These are phyloP conservation scores for Drosophila testacea DNA, from an alignment of 2,888 invertebrate species.

Conservation along the genomic window DNA sequence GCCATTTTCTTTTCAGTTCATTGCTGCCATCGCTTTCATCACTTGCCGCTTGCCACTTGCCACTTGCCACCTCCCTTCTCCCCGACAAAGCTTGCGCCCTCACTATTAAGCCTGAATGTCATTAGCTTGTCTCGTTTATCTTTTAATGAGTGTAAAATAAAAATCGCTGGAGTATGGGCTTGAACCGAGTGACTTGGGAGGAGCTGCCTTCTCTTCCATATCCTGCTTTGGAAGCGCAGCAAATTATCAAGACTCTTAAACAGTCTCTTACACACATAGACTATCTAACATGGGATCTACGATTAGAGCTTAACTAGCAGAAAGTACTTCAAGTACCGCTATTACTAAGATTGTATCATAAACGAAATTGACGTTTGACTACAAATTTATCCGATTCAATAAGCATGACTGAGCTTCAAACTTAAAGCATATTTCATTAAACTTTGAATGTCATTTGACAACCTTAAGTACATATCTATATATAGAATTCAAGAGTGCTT, in stretches of 20 bases:
- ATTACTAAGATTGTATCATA: slow-evolving; percentile 10
- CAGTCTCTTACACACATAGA: slow-evolving; percentile 11
- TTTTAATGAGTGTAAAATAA: slow-evolving; percentile 79
- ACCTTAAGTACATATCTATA: background rate
- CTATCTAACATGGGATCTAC: slow-evolving; percentile 27
- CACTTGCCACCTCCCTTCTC: background rate
- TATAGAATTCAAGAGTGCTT: background rate
- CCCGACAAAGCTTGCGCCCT: background rate
- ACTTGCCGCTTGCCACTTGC: slow-evolving; percentile 23
- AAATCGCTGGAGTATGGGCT: slow-evolving; percentile 58
- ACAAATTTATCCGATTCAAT: slow-evolving; percentile 20
- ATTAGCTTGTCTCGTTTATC: slow-evolving; percentile 79
- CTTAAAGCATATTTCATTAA: slow-evolving; percentile 2
- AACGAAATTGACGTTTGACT: slow-evolving; percentile 23
- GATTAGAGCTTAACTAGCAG: slow-evolving; percentile 30
- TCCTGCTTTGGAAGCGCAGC: slow-evolving; percentile 31
- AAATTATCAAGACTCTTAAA: slow-evolving; percentile 64
- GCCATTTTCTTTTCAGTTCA: slow-evolving; percentile 72
- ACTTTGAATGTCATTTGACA: background rate
- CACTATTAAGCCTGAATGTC: slow-evolving; percentile 72
- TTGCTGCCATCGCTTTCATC: slow-evolving; percentile 66
- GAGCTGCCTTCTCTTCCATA: slow-evolving; percentile 6
- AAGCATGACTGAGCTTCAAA: slow-evolving; percentile 4
- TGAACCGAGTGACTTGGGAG: too few relatives aligned
- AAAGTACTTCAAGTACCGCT: slow-evolving; percentile 26